Conservation (phyloP, 2,113 vertebrate genomes). For the Grantiella picta region DNA sequence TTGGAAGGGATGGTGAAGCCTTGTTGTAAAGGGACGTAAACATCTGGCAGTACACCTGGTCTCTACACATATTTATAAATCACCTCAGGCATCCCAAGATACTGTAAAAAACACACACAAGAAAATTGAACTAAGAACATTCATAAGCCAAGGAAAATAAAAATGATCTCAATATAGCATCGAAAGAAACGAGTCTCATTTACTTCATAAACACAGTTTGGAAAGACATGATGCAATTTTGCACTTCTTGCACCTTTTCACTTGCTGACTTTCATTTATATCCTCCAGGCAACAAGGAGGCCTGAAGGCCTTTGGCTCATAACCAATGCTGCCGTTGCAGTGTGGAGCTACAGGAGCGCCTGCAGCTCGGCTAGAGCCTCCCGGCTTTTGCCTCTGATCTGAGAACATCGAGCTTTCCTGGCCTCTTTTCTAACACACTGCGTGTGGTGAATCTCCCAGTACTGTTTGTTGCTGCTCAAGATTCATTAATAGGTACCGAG, state of each 20-base stretch:
- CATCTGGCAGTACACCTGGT: conserved; percentile 71
- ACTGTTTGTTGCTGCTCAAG: neutral
- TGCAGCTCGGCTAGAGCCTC: neutral
- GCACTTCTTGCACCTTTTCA: conserved; percentile 55
- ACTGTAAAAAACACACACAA: neutral
- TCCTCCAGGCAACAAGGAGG: conserved; percentile 58
- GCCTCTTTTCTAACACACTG: neutral
- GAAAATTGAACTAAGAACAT: neutral
- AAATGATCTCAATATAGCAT: neutral
- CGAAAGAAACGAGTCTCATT: conserved; percentile 25
- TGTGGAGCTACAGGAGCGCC: neutral
- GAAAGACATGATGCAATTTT: conserved; percentile 16
- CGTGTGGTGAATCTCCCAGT: neutral
- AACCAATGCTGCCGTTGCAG: conserved; percentile 36
- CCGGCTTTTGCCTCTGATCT: neutral
- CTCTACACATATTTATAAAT: conserved; percentile 65
- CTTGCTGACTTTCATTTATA: conserved; percentile 62
- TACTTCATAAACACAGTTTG: neutral
- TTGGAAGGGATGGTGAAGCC: conserved; percentile 27
- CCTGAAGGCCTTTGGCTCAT: conserved; percentile 51
- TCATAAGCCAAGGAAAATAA: conserved; percentile 42
- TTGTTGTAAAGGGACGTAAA: conserved; percentile 50
- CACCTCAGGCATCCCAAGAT: conserved; percentile 50
- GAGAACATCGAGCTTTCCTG: neutral
- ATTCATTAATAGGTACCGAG: neutral